Conservation (phyloP, 2,113 vertebrate species). For the Ranitomeya variabilis region DNA sequence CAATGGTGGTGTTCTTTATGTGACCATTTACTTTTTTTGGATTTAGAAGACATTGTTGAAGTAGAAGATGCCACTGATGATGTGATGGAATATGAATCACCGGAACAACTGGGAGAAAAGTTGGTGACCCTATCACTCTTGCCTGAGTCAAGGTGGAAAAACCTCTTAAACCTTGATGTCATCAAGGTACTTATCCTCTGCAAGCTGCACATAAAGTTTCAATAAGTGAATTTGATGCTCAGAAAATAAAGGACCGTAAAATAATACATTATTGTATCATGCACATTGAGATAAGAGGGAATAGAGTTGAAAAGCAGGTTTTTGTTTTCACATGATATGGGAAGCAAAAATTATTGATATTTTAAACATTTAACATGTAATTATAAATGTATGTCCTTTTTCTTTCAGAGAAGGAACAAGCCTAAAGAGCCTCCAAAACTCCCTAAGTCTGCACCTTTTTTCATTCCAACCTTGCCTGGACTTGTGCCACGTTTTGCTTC, state of each 20-base stretch:
- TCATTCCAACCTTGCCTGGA: constrained; percentile 91
- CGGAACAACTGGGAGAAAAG: constrained; percentile 82
- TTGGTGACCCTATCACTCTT: constrained; percentile 88
- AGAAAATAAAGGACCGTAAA: not conserved
- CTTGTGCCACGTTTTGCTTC: constrained; percentile 80
- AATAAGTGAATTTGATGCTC: not conserved
- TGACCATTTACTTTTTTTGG: not conserved
- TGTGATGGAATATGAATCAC: constrained; percentile 82
- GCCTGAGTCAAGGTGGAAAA: constrained; percentile 93
- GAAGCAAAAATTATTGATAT: no score
- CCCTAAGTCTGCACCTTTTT: constrained; percentile 87
- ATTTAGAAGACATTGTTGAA: not conserved
- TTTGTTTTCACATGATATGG: not conserved
- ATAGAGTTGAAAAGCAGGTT: not conserved
- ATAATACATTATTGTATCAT: not conserved
- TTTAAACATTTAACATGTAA: not conserved
- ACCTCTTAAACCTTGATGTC: constrained; percentile 86
- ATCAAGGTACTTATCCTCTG: constrained; percentile 82
- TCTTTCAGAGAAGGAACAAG: constrained; percentile 87
- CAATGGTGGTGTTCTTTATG: not conserved
- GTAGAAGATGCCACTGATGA: constrained; percentile 70
- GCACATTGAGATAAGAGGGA: not conserved
- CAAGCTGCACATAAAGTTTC: not conserved
- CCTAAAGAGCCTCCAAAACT: constrained; percentile 84
- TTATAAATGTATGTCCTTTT: not conserved